Evolutionary conservation across 1,140 invertebrate species (phyloP).

Genomic region (Pissodes strobi): DNA sequence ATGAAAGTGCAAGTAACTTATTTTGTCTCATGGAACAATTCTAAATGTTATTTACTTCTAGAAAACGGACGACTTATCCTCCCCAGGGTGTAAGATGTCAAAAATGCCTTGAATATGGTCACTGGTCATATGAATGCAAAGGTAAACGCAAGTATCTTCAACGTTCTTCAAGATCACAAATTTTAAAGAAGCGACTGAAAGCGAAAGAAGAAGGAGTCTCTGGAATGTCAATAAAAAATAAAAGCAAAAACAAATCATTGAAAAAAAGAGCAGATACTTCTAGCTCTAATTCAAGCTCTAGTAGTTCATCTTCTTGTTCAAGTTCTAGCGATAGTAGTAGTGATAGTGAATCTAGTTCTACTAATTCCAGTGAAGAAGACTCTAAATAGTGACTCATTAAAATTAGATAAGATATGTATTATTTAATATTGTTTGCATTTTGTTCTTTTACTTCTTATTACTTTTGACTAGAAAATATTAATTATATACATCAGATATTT

Average conservation of each 20-base stretch:
- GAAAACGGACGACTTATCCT: conserved; percentile 11
- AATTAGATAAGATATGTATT: no score
- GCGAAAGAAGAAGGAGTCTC: conserved; percentile 57
- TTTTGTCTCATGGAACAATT: no score
- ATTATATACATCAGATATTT: no score
- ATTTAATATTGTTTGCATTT: no score
- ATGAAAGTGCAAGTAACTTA: no score
- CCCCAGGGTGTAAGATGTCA: conserved; percentile 77
- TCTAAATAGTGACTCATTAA: not conserved
- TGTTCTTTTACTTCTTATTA: no score
- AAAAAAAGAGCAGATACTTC: conserved; percentile 20
- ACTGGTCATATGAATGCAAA: conserved; percentile 92
- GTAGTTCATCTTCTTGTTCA: conserved; percentile 16
- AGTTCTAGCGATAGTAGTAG: conserved; percentile 25
- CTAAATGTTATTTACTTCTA: no score
- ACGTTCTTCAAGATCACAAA: conserved; percentile 77
- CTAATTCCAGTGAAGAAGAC: conserved; percentile 7
- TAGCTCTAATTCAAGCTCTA: conserved; percentile 28
- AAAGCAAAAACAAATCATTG: conserved; percentile 1
- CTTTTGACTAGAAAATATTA: no score
- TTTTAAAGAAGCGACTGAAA: conserved; percentile 76
- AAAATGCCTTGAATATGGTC: conserved; percentile 88
- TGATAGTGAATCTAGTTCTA: conserved; percentile 20
- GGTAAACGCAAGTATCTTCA: conserved; percentile 88
- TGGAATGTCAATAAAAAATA: conserved; percentile 1